Evolutionary conservation across 2,888 invertebrate species (phyloP), one percentile per base, ranked within the genome.

Genomic region (Phalera bucephala): DNA sequence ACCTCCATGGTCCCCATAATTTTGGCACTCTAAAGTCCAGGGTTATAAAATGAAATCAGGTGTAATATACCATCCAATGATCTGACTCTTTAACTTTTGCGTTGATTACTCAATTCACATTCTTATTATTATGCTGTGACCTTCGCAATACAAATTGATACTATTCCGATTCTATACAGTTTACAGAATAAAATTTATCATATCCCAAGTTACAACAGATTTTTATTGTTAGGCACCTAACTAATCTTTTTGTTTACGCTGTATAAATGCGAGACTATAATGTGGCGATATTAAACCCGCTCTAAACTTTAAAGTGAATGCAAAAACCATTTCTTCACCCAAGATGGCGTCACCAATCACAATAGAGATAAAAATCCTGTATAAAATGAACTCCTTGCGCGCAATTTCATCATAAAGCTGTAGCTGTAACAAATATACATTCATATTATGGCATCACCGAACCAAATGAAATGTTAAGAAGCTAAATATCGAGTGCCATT

Each of bases 271-370:
- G 33, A 33, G 32, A 40, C 34, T 31, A 34, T 28, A 34, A 31
- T 22, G 14, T 40, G n/a, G n/a, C n/a, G n/a, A n/a, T 49, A 37
- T 23, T 33, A 19, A 19, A 32, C 34, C 29, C 37, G 35, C 29
- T 31, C 26, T 21, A 40, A 52, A 50, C 27, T 33, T 49, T 39
- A 34, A 43, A 52, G 47, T 41, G 57, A 47, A 52, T 41, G 43
- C 39, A 40, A 26, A 38, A 33, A 36, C 34, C 35, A 47, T 47
- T 40, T 41, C 15, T 37, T 17, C 28, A 35, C 26, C 26, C 26
- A 10, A 10, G 17, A 21, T 36, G 27, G 31, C 33, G 35, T 40
- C 40, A 14, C 31, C 25, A 32, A 36, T 30, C 34, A 20, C 30
- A 12, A 17, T 22, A 14, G 9, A 37, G 39, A 50, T 51, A 27